A percentile compares a stretch with the other conserved stretches of the same genome.
Conservation (phyloP, 2,113 vertebrate species). For the Dascyllus trimaculatus region DNA sequence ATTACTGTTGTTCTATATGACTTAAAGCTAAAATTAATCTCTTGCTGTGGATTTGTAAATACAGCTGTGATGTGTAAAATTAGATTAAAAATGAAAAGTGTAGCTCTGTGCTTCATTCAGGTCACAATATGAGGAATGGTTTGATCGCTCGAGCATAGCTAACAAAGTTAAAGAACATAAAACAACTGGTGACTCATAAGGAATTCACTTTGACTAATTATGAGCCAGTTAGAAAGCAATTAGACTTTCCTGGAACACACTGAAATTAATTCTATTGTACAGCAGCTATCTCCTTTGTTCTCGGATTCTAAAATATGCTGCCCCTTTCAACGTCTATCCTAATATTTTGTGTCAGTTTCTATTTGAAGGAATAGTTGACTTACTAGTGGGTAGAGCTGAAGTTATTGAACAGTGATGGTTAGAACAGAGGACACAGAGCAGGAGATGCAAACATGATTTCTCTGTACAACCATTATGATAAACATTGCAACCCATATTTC, state of each 20-base stretch:
- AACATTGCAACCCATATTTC: background rate
- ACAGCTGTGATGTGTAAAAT: background rate
- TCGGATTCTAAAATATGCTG: conserved; percentile 22
- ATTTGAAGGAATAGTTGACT: background rate
- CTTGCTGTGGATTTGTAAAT: background rate
- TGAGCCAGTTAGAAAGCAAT: conserved; percentile 18
- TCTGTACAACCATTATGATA: background rate
- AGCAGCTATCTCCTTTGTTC: conserved; percentile 10
- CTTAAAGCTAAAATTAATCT: background rate
- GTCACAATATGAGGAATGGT: conserved; percentile 22
- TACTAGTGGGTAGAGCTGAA: background rate
- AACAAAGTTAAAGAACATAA: conserved; percentile 23
- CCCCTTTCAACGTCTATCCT: conserved; percentile 1
- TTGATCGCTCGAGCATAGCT: conserved; percentile 40
- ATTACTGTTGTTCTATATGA: background rate
- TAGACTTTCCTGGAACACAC: conserved; percentile 19
- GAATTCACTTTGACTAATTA: conserved; percentile 28
- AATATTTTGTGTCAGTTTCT: background rate
- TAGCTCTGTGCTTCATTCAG: background rate
- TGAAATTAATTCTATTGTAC: background rate
- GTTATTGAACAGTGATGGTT: too few relatives aligned
- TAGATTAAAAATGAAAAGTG: conserved; percentile 20
- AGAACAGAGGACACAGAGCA: too few relatives aligned
- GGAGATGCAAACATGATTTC: background rate
- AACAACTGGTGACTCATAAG: conserved; percentile 30